Conservation (phyloP, 2,888 invertebrate species). For the Rhagonycha lutea region DNA sequence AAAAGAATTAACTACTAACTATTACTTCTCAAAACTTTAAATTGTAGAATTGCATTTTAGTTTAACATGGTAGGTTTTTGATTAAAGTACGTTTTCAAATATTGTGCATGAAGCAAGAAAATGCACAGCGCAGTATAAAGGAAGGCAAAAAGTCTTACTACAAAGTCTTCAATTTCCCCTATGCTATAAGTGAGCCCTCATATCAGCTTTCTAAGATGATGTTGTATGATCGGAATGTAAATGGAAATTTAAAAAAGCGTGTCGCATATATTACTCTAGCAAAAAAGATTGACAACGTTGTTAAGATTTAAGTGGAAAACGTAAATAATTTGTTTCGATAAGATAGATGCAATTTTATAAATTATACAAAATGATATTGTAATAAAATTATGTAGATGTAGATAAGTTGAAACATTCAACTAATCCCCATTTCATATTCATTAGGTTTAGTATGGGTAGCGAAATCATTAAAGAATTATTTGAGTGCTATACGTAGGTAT, state of each 20-base stretch:
- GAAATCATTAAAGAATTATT: no score
- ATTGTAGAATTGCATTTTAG: background rate
- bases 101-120: conserved; percentile 1
- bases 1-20: background rate
- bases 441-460: no score
- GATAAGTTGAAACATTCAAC: no score
- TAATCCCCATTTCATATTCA: no score
- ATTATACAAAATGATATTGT: background rate
- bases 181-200: conserved; percentile 19
- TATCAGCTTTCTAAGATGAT: conserved; percentile 17
- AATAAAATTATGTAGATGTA: background rate
- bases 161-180: conserved; percentile 24
- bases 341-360: background rate
- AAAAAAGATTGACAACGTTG: conserved; percentile 5
- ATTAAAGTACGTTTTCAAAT: background rate
- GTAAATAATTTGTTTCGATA: background rate
- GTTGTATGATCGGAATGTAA: conserved; percentile 20
- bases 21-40: background rate
- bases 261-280: conserved; percentile 13
- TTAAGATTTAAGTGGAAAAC: conserved; percentile 1
- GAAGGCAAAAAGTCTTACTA: conserved; percentile 20
- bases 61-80: background rate
- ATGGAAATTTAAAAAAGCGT: conserved; percentile 22
- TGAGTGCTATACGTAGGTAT: no score
- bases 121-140: background rate